phyloP scores from a whole-genome alignment of 2,888 invertebrate species.

The Nysson spinosus region DNA sequence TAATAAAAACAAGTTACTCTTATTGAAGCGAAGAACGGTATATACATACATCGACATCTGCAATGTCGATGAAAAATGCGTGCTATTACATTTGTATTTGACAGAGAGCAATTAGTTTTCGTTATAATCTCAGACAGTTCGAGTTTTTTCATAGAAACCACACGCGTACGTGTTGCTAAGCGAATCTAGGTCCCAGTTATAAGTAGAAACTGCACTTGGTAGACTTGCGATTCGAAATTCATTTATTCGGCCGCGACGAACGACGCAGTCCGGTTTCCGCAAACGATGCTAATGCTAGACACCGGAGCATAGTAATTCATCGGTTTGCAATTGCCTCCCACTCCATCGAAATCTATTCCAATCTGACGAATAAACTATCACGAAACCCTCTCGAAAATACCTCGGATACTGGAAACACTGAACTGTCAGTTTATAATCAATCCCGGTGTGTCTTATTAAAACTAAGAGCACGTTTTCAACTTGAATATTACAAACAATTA shows the following conservation, averaged over 20 bases:
- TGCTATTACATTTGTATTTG: slow-evolving; percentile 4
- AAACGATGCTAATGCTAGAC: slow-evolving; percentile 55
- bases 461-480: too few species aligned
- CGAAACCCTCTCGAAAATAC: neutral
- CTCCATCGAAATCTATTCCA: slow-evolving; percentile 11
- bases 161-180: slow-evolving; percentile 47
- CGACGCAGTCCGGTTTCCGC: slow-evolving; percentile 57
- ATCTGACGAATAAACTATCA: neutral
- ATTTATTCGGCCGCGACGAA: slow-evolving; percentile 59
- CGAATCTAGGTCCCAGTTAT: slow-evolving; percentile 50
- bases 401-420: too few species aligned
- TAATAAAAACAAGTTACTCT: neutral
- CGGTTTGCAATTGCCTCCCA: slow-evolving; percentile 61
- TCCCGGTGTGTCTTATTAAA: too few species aligned
- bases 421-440: too few species aligned
- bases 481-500: too few species aligned
- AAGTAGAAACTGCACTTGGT: slow-evolving; percentile 58
- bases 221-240: slow-evolving; percentile 52
- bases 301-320: slow-evolving; percentile 36
- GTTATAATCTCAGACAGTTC: slow-evolving; percentile 9
- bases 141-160: neutral
- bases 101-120: slow-evolving; percentile 33
- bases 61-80: slow-evolving; percentile 15
- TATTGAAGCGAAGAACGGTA: too few species aligned
- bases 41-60: neutral